Evolutionary conservation across 2,797 vertebrate species (phyloP).

Genomic region (Periophthalmus magnuspinnatus): DNA sequence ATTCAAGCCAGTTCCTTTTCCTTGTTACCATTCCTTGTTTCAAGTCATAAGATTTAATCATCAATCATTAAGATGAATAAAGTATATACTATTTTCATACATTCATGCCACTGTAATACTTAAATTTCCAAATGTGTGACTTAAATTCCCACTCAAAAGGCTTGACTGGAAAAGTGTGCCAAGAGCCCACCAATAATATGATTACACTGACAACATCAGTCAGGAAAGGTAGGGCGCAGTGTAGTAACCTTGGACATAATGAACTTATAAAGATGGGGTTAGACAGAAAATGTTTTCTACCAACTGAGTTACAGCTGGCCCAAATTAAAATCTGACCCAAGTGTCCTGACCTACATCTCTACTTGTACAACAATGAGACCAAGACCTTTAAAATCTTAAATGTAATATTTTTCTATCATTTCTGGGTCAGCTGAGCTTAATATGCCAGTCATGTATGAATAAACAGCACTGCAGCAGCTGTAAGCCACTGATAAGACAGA

Average conservation of each 20-base stretch:
- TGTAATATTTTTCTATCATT: neutral
- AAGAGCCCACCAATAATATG: too few species aligned
- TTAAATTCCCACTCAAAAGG: too few species aligned
- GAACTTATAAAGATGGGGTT: neutral
- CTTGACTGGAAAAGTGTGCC: too few species aligned
- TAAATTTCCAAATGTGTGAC: too few species aligned
- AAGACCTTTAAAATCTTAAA: neutral
- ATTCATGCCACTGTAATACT: too few species aligned
- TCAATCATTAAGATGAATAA: too few species aligned
- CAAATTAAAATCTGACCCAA: neutral
- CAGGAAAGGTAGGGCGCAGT: too few species aligned
- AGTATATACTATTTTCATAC: too few species aligned
- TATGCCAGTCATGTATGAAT: slow-evolving; percentile 12
- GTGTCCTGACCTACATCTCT: neutral
- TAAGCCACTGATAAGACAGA: slow-evolving; percentile 10
- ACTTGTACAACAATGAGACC: neutral
- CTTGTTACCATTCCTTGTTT: too few species aligned
- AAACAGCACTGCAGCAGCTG: slow-evolving; percentile 11
- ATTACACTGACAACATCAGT: too few species aligned
- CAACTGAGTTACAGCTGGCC: neutral
- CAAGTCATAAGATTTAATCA: too few species aligned
- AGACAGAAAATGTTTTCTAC: neutral
- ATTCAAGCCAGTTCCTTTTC: neutral
- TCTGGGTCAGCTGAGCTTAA: slow-evolving; percentile 3
- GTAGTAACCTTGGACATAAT: too few species aligned